Base-by-base conservation (phyloP, 2,113 vertebrate species). In the Gymnobelideus leadbeateri region DNA sequence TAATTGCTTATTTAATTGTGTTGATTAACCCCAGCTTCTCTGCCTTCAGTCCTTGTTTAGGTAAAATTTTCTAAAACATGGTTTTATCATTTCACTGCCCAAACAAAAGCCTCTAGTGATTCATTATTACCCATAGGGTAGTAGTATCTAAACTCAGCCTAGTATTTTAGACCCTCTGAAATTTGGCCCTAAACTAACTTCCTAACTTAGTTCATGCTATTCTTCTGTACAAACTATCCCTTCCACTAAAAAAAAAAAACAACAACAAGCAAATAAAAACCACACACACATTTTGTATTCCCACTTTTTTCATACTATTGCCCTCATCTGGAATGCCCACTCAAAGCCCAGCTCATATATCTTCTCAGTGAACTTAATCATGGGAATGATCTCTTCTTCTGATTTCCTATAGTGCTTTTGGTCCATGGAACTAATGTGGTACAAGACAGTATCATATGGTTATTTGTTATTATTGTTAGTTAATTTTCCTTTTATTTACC, bases 111-210 rank as follows among this genome's bases (percentile, higher is more conserved):
- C 46, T 61, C 47, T 25, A 28, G 26, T 51, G 46, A n/a, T 94
- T n/a, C 94, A 92, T 43, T 94, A n/a, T 51, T 55, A 31, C 25
- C 51, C 57, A 52, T 51, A 5, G 31, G 31, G 52, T n/a, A 68
- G 47, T 51, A 91, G 3, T 49, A 2, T 37, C 61, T 14, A 92
- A n/a, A 92, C 55, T 46, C 51, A 53, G 43, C 23, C 93, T 53
- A 77, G 91, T 84, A 43, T 46, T 49, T 53, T 61, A 49, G 95
- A 54, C 19, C 37, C 37, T 43, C n/a, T 4, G 43, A 37, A 93
- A 89, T 47, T 94, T 57, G 43, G 37, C 47, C 68, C 92, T 84
- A 92, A 55, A 77, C n/a, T 90, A 92, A 84, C 93, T 61, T 94
- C 46, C 53, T 50, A 84, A 21, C 0, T 6, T n/a, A 84, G 43